Conservation (phyloP, 2,113 vertebrate genomes). For the Trogon surrucura region DNA sequence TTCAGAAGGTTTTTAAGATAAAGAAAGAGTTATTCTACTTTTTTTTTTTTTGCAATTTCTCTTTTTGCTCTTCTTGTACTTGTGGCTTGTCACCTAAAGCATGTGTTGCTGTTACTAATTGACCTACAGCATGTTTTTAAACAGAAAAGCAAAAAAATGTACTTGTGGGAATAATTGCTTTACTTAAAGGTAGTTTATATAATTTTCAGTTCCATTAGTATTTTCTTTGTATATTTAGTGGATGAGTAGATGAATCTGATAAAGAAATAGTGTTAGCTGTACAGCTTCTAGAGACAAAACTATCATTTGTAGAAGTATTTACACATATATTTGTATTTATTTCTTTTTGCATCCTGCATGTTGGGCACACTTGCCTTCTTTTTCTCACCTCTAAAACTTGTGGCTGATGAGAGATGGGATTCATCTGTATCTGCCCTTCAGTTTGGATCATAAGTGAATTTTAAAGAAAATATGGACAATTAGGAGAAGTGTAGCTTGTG, state of each 20-base stretch:
- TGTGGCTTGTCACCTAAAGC: not conserved
- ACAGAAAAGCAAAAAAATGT: not conserved
- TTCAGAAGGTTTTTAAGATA: not conserved
- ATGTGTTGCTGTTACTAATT: not conserved
- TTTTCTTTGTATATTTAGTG: not conserved
- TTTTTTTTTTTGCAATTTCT: not conserved
- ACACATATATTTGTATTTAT: not conserved
- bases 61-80: not conserved
- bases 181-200: not conserved
- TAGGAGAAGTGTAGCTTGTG: not conserved
- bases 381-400: not conserved
- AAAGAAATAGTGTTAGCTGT: not conserved
- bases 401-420: not conserved
- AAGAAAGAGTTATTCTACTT: not conserved
- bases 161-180: not conserved
- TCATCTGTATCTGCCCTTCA: not conserved
- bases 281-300: not conserved
- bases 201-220: not conserved
- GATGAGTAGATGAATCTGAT: not conserved
- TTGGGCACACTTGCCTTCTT: not conserved
- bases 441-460: not conserved
- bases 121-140: not conserved
- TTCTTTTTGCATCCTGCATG: not conserved
- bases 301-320: not conserved
- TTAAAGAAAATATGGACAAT: not conserved